These are phyloP conservation scores for Tetragonisca angustula DNA, from an alignment of 2,888 invertebrate genomes.

Conservation along the genomic window DNA sequence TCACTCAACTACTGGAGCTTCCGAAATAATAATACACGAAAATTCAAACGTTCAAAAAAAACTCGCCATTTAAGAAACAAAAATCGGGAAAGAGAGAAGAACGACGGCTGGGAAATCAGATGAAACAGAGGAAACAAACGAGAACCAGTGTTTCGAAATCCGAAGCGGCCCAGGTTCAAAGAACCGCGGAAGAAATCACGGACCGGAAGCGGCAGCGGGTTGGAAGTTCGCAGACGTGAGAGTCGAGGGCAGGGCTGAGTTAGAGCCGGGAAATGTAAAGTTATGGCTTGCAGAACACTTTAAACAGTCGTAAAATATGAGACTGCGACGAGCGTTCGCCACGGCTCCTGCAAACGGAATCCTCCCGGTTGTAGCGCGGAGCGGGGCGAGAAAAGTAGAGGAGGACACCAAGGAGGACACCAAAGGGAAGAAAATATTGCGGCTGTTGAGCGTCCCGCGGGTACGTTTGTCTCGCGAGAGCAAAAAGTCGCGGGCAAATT, in stretches of 20 bases:
- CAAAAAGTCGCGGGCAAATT: conserved; percentile 29
- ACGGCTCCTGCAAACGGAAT: conserved; percentile 31
- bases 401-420: conserved; percentile 20
- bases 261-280: conserved; percentile 64
- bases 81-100: not conserved
- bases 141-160: not conserved
- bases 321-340: conserved; percentile 54
- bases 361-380: not conserved
- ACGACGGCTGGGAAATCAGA: no score
- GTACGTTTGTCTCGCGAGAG: conserved; percentile 31
- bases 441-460: conserved; percentile 27
- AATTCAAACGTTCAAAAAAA: not conserved
- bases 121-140: not conserved
- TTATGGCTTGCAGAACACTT: conserved; percentile 70
- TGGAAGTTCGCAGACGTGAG: conserved; percentile 56
- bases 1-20: not conserved
- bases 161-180: conserved; percentile 31
- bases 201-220: conserved; percentile 41
- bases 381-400: conserved; percentile 36
- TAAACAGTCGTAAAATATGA: conserved; percentile 72
- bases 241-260: conserved; percentile 52
- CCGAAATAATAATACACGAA: not conserved
- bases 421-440: conserved; percentile 47
- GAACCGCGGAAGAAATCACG: conserved; percentile 60
- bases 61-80: not conserved